phyloP scores from a whole-genome alignment of 2,888 invertebrate species.

The Melanargia galathea region DNA sequence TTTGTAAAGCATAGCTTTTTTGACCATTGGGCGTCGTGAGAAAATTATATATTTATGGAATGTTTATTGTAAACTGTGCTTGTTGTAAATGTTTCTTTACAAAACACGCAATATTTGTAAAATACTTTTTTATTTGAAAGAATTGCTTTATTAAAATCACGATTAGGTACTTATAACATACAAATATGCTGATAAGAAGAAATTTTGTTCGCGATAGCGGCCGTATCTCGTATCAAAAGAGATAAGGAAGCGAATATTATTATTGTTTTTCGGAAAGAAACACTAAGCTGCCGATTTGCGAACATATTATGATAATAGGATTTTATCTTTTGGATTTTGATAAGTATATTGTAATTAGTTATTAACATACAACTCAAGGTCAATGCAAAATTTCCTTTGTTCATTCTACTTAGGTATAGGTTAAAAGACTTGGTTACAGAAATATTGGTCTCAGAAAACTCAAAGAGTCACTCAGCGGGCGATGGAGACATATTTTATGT shows the following conservation, averaged over 20 bases:
- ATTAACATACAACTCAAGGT: background rate
- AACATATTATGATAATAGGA: slow-evolving; percentile 10
- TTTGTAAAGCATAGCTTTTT: too few species aligned
- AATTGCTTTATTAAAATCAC: slow-evolving; percentile 28
- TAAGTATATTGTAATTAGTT: background rate
- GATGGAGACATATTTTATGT: too few species aligned
- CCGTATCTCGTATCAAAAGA: slow-evolving; percentile 27
- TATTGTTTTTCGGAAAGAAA: slow-evolving; percentile 17
- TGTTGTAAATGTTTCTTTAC: too few species aligned
- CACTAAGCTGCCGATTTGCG: slow-evolving; percentile 15
- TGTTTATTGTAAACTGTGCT: too few species aligned
- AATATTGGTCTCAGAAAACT: too few species aligned
- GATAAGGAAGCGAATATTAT: slow-evolving; percentile 25
- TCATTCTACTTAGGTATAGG: too few species aligned
- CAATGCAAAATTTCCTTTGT: background rate
- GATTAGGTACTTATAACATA: slow-evolving; percentile 30
- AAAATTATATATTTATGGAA: too few species aligned
- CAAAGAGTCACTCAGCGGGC: too few species aligned
- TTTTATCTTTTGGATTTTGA: slow-evolving; percentile 8
- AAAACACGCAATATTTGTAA: too few species aligned
- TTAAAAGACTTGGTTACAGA: too few species aligned
- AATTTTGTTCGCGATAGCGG: slow-evolving; percentile 28
- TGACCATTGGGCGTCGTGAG: too few species aligned
- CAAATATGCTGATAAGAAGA: slow-evolving; percentile 26
- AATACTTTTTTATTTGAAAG: slow-evolving; percentile 13